phyloP scores from a whole-genome alignment of 2,888 invertebrate species.

The Archips crataeganus region DNA sequence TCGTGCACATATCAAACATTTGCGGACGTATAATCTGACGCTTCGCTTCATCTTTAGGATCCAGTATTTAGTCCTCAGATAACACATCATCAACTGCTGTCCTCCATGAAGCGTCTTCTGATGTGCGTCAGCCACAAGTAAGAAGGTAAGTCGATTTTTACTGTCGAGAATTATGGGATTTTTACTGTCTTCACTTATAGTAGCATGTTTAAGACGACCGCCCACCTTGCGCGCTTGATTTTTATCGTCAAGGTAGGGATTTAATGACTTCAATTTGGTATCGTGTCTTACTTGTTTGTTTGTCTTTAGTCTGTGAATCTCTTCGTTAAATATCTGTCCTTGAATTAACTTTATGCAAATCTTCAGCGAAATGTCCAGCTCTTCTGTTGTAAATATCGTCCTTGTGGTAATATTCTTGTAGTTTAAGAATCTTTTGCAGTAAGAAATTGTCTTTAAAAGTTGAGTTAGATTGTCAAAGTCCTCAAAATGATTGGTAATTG shows the following conservation, averaged over 20 bases:
- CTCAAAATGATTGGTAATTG: constrained; percentile 1
- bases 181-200: constrained; percentile 17
- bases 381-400: constrained; percentile 7
- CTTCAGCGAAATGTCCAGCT: constrained; percentile 1
- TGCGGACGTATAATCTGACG: not conserved
- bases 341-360: constrained; percentile 18
- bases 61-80: constrained; percentile 20
- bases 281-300: constrained; percentile 12
- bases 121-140: constrained; percentile 24
- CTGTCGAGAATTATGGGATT: constrained; percentile 20
- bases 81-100: constrained; percentile 17
- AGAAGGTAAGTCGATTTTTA: constrained; percentile 2
- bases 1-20: constrained; percentile 8
- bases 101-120: constrained; percentile 15
- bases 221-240: constrained; percentile 24
- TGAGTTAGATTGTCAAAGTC: not conserved
- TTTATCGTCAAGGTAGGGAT: constrained; percentile 18
- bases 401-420: not conserved
- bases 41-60: constrained; percentile 2
- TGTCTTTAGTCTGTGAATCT: not conserved
- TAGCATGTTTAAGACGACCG: constrained; percentile 17
- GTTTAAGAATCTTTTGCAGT: constrained; percentile 1
- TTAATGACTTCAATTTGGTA: constrained; percentile 10
- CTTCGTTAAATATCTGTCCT: constrained; percentile 16
- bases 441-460: not conserved